Base-by-base conservation (phyloP, 2,797 vertebrate species). In the Lithobates pipiens region DNA sequence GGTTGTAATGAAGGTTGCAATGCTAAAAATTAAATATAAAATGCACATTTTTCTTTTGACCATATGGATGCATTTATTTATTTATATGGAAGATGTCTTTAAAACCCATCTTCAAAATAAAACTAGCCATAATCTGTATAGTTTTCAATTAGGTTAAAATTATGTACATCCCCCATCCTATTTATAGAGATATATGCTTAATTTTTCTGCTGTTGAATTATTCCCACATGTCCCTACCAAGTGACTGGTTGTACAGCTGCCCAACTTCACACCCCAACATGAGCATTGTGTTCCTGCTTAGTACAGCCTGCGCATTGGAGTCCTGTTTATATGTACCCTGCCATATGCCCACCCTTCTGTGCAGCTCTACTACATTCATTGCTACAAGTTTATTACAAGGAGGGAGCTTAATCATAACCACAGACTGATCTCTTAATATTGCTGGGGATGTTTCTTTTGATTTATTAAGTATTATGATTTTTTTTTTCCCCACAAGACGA, bases 341-440 rank as follows among this genome's bases (percentile, higher is more conserved):
- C 65, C 65, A 67, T 67, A 67, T 67, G 65, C 65, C 27, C 10
- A 29, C 16, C 65, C 65, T 67, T 67, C 65, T 67, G 65, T 67
- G 65, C 65, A 29, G 3, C 10, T 9, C n/a, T 15, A 65, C 61
- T 25, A 65, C 23, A 65, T 65, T 65, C 25, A 67, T 5, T 11
- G 4, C 25, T 27, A 29, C 65, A 67, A 27, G 65, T 67, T 67
- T 29, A 67, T 13, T 67, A 27, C 10, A 25, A 67, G n/a, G n/a
- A 27, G 4, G 27, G 25, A 61, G 54, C 21, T n/a, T 61, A 61
- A 61, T 61, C 54, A 61, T 9, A 61, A 18, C 21, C 54, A 23
- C 21, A 61, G 54, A 61, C 6, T 23, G 54, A 61, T 61, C 6
- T 8, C 18, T 5, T 23, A 23, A 61, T 61, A 61, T 8, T 61